phyloP scores from a whole-genome alignment of 2,797 vertebrate species.

The Spondyliosoma cantharus region DNA sequence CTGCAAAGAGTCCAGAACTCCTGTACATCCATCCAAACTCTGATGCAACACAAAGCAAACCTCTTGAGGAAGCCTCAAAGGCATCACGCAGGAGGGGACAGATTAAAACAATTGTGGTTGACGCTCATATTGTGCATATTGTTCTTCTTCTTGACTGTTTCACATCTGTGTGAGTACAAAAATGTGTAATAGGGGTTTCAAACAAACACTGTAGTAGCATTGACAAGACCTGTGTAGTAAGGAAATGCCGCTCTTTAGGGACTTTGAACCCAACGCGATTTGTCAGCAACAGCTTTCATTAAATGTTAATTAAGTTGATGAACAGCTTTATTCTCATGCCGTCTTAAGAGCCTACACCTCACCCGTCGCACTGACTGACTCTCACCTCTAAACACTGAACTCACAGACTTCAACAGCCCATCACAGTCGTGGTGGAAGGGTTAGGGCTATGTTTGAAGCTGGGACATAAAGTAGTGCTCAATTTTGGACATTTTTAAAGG shows the following conservation, averaged over 20 bases:
- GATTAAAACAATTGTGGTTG: not conserved
- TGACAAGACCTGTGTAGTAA: not conserved
- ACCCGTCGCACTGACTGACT: not conserved
- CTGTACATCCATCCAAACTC: slow-evolving; percentile 28
- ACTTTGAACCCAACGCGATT: not conserved
- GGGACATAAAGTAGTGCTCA: not conserved
- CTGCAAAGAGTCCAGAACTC: slow-evolving; percentile 23
- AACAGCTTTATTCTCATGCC: not conserved
- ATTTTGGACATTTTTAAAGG: no score
- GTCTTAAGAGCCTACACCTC: not conserved
- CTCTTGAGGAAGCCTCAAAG: slow-evolving; percentile 1
- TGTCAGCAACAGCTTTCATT: not conserved
- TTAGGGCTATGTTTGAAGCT: not conserved
- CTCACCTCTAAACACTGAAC: slow-evolving; percentile 9
- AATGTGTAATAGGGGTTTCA: no score
- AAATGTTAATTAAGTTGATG: not conserved
- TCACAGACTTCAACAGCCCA: not conserved
- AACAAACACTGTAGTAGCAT: not conserved
- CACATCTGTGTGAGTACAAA: no score
- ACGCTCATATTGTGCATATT: not conserved
- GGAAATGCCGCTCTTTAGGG: not conserved
- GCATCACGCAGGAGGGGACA: not conserved
- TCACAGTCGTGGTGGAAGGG: not conserved
- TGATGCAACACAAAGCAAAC: slow-evolving; percentile 57
- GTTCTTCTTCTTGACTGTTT: not conserved